Conservation (phyloP, 1,140 invertebrate genomes). For the Neodiprion virginianus region DNA sequence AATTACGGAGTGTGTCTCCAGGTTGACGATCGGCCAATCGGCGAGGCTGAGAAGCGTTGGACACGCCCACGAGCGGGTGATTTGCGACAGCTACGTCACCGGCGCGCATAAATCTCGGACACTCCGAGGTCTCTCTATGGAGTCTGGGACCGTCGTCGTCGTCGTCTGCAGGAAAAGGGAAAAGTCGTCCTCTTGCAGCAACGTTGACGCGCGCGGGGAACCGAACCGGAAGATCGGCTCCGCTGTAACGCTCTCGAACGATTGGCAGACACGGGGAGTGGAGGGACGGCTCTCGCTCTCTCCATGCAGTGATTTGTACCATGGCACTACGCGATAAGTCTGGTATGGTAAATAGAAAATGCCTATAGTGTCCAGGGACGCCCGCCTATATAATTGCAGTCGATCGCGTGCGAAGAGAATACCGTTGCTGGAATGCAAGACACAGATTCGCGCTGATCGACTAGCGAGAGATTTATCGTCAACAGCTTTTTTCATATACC, state of each 20-base stretch:
- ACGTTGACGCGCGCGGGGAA: neutral
- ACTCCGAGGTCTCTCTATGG: too few species aligned
- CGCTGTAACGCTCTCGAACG: neutral
- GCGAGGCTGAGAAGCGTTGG: neutral
- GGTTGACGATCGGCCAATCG: constrained; percentile 1
- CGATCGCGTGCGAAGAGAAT: neutral
- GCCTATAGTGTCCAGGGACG: constrained; percentile 2
- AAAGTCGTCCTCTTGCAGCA: neutral
- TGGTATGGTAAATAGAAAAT: constrained; percentile 6
- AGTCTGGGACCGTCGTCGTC: too few species aligned
- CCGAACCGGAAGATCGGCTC: neutral
- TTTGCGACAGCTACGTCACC: neutral
- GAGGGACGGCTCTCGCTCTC: neutral
- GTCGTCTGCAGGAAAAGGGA: neutral
- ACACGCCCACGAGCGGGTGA: neutral
- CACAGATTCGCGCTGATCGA: neutral
- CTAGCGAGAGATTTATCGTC: too few species aligned
- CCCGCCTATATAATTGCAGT: neutral
- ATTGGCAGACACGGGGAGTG: neutral
- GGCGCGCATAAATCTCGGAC: neutral
- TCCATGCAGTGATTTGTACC: neutral
- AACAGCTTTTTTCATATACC: too few species aligned
- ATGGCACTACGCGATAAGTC: neutral
- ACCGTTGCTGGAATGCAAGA: neutral
- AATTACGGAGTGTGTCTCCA: neutral